Base-by-base conservation (phyloP, 1,140 invertebrate genomes). In the Magallana ariakensis region DNA sequence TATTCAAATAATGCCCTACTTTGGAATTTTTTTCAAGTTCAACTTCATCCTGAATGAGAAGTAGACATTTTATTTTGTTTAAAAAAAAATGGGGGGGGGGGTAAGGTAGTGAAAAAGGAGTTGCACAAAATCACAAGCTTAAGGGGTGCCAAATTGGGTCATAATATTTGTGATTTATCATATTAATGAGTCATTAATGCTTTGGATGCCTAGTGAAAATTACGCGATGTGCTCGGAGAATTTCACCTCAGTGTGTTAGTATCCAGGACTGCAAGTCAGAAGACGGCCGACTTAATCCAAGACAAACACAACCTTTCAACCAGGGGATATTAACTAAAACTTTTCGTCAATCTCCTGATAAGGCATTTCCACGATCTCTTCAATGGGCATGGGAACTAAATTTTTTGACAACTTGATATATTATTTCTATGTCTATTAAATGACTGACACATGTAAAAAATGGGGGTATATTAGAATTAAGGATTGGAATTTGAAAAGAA, bases 231-330 rank as follows among this genome's bases (percentile, higher is more conserved):
- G 66, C 66, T 26, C 8, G 19, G 22, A 33, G 66, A 75, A 75
- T 75, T 75, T 75, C 66, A 2, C 22, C 13, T 9, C 10, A 10
- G 22, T 26, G 66, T 26, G 22, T 75, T 26, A 26, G 66, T 75
- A 75, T 75, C 66, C 66, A 75, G 66, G 66, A 75, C 66, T 19
- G 33, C 66, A 10, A 33, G 26, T 13, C 66, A 75, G 11, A 26
- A 26, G 22, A 26, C 66, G 22, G 66, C 66, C 22, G 19, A 26
- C 66, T 75, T 75, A 75, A 75, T 75, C 66, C 66, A 19, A 75
- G 26, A 13, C 66, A 75, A 75, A 75, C 66, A 75, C 66, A 75
- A 75, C 66, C 66, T 75, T 75, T 75, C 66, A 75, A 75, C 66
- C 33, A 11, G 22, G 33, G 66, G 66, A 75, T 75, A 75, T 75